These are phyloP conservation scores for Caloenas nicobarica DNA, from an alignment of 2,113 vertebrate genomes.

Conservation along the genomic window DNA sequence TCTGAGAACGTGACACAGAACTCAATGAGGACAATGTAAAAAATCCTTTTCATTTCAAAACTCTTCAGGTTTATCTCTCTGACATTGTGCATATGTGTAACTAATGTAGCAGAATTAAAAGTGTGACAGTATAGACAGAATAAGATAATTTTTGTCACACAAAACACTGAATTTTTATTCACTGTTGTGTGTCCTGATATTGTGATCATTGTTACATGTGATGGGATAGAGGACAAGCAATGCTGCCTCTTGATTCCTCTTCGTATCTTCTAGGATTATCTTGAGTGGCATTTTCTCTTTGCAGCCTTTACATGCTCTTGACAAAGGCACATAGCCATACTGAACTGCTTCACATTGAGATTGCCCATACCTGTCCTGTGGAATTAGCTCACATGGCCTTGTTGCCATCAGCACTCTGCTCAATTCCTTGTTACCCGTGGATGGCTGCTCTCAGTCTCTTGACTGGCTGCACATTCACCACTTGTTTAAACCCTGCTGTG, in stretches of 20 bases:
- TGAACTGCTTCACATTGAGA: background rate
- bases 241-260: background rate
- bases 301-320: background rate
- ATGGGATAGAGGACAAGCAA: background rate
- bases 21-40: background rate
- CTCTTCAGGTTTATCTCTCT: background rate
- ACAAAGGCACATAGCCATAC: background rate
- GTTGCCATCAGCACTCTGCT: background rate
- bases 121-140: background rate
- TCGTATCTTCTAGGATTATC: background rate
- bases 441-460: background rate
- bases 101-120: background rate
- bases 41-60: background rate
- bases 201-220: background rate
- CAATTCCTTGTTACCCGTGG: background rate
- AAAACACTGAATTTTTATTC: background rate
- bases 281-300: background rate
- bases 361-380: background rate
- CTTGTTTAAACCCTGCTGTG: background rate
- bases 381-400: background rate
- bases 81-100: accelerated
- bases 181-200: background rate
- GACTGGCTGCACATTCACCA: accelerated
- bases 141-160: background rate
- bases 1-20: background rate